Evolutionary conservation across 2,113 vertebrate species (phyloP).

Genomic region (Pandion haliaetus): DNA sequence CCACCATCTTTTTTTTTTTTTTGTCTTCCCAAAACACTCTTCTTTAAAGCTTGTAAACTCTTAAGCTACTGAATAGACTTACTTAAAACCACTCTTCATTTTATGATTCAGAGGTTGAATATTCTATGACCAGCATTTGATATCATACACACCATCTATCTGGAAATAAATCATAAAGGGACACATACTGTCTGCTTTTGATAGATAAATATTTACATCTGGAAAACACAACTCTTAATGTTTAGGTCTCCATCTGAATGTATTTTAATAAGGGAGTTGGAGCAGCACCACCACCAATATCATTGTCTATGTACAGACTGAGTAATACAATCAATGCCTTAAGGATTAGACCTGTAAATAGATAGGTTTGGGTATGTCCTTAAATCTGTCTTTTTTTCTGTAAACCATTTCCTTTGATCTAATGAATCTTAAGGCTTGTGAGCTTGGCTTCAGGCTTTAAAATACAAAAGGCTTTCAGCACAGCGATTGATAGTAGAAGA

Average conservation of each 20-base stretch:
- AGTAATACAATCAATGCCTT: background rate
- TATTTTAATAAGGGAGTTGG: background rate
- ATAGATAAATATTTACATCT: background rate
- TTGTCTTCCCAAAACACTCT: background rate
- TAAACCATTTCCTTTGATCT: slow-evolving; percentile 53
- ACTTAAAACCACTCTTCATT: background rate
- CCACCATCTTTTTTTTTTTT: rapidly evolving
- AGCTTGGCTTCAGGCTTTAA: slow-evolving; percentile 48
- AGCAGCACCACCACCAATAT: background rate
- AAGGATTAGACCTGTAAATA: slow-evolving; percentile 35
- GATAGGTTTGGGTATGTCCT: slow-evolving; percentile 31
- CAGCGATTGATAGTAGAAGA: background rate
- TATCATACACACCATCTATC: background rate
- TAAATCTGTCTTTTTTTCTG: slow-evolving; percentile 44
- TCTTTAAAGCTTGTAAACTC: background rate
- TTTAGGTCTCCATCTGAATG: background rate
- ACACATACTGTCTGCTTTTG: background rate
- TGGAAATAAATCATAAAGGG: background rate
- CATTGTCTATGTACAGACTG: background rate
- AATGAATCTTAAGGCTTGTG: slow-evolving; percentile 20
- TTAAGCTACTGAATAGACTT: background rate
- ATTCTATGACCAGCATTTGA: background rate
- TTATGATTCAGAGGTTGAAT: background rate
- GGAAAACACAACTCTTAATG: background rate
- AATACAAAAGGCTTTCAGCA: slow-evolving; percentile 24